Conservation (phyloP, 2,113 vertebrate genomes). For the Aix galericulata region DNA sequence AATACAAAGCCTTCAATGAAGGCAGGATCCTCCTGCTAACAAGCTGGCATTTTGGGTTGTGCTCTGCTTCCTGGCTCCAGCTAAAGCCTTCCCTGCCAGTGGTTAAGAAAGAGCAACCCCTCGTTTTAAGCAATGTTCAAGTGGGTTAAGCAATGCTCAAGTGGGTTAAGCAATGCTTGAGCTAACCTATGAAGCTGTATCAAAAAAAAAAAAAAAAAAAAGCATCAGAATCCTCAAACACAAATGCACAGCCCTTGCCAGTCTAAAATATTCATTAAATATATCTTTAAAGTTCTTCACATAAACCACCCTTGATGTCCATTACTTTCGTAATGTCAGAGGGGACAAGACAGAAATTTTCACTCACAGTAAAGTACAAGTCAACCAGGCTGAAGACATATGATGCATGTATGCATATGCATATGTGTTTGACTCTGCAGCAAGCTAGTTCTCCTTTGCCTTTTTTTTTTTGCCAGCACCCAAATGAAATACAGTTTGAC, state of each 20-base stretch:
- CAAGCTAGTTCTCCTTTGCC: background rate
- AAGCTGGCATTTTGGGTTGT: slow-evolving; percentile 24
- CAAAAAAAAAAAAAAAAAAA: background rate
- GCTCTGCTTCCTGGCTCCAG: background rate
- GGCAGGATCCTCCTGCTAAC: slow-evolving; percentile 28
- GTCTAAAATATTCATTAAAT: background rate
- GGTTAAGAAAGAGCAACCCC: background rate
- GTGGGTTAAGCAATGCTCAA: background rate
- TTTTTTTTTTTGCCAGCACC: background rate
- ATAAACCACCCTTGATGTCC: background rate
- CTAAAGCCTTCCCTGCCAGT: background rate
- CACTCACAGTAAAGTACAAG: background rate
- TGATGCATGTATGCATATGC: background rate
- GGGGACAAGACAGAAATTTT: background rate
- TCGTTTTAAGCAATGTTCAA: background rate
- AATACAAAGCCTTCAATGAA: slow-evolving; percentile 38
- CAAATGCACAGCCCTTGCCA: background rate
- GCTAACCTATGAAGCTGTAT: background rate
- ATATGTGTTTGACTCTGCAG: background rate
- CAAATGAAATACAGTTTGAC: background rate
- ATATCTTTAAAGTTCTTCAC: background rate
- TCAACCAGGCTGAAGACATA: background rate
- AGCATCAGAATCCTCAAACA: background rate
- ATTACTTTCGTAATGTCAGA: background rate
- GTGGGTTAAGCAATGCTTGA: background rate